Percentiles rank a stretch among this genome's conserved stretches.
phyloP scores from a whole-genome alignment of 2,888 invertebrate species.

The Syrphus vitripennis region DNA sequence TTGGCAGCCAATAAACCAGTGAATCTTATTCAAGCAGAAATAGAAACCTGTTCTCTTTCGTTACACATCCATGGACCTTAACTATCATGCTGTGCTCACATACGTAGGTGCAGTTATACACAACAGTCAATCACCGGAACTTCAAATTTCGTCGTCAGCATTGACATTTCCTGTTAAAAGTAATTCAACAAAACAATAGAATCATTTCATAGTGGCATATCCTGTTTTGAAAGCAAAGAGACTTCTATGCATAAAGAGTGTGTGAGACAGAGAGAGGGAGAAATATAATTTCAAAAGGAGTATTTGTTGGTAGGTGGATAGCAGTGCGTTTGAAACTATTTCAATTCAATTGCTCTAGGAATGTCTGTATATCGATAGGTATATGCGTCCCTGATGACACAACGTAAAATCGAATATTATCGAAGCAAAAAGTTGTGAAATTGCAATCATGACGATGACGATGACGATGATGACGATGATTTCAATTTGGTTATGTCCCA shows the following conservation, averaged over 20 bases:
- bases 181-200: constrained; percentile 26
- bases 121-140: constrained; percentile 4
- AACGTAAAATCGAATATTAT: constrained; percentile 15
- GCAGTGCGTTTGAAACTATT: neutral
- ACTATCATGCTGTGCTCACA: neutral
- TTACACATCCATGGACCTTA: constrained; percentile 34
- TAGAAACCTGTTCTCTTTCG: constrained; percentile 18
- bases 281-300: neutral
- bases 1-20: constrained; percentile 22
- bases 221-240: neutral
- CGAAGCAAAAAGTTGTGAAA: constrained; percentile 17
- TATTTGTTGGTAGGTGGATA: neutral
- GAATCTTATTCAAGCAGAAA: constrained; percentile 34
- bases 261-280: neutral
- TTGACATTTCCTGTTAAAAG: neutral
- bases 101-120: neutral
- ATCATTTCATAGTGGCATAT: constrained; percentile 8
- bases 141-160: neutral
- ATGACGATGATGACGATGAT: constrained; percentile 3
- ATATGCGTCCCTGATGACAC: constrained; percentile 5
- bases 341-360: neutral
- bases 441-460: constrained; percentile 1
- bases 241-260: neutral
- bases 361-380: neutral
- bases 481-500: constrained; percentile 5